These are phyloP conservation scores for Procapra przewalskii DNA, from an alignment of 2,113 vertebrate genomes.

Conservation along the genomic window DNA sequence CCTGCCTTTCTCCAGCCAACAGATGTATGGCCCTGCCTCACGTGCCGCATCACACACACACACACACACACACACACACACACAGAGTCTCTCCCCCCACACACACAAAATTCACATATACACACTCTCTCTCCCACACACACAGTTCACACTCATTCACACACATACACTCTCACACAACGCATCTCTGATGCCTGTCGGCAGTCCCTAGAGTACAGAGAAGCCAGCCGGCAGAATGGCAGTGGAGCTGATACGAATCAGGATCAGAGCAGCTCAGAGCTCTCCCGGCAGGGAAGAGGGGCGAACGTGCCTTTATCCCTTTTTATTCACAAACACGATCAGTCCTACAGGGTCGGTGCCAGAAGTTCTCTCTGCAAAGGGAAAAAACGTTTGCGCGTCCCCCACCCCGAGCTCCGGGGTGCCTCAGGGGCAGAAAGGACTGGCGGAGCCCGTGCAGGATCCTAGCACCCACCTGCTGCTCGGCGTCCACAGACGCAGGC, in stretches of 20 bases:
- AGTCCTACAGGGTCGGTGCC: not conserved
- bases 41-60: too few species aligned
- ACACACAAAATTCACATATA: too few species aligned
- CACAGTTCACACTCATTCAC: not conserved
- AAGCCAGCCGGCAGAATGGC: not conserved
- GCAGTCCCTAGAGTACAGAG: not conserved
- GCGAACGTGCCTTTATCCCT: not conserved
- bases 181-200: not conserved
- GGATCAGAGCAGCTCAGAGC: not conserved
- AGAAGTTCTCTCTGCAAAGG: not conserved
- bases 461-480: not conserved
- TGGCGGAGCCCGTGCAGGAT: fast-evolving
- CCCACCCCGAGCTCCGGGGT: too few species aligned
- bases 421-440: not conserved
- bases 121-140: too few species aligned
- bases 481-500: not conserved
- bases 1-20: not conserved
- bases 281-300: not conserved
- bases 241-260: not conserved
- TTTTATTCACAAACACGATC: not conserved
- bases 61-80: too few species aligned
- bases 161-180: not conserved
- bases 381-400: fast-evolving
- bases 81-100: too few species aligned
- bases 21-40: not conserved